phyloP scores from a whole-genome alignment of 2,888 invertebrate genomes.

The Malacosoma neustria region DNA sequence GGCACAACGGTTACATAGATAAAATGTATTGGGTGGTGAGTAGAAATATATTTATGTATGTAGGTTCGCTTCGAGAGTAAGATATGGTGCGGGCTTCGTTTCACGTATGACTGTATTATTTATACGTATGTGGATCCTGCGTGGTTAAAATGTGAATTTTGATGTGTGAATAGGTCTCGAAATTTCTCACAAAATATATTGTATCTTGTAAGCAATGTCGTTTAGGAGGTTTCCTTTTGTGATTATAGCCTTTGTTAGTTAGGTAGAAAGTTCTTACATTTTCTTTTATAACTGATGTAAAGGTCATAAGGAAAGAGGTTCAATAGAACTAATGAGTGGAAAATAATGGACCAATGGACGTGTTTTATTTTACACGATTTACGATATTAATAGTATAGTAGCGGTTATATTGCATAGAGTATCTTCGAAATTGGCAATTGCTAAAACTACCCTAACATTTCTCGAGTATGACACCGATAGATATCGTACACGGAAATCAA shows the following conservation, averaged over 20 bases:
- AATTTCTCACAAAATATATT: constrained; percentile 65
- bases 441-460: too few relatives aligned
- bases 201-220: constrained; percentile 43
- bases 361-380: constrained; percentile 69
- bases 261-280: constrained; percentile 3
- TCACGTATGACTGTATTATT: constrained; percentile 60
- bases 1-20: constrained; percentile 75
- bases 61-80: constrained; percentile 66
- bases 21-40: constrained; percentile 75
- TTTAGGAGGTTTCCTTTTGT: constrained; percentile 40
- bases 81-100: constrained; percentile 67
- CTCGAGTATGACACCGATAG: too few relatives aligned
- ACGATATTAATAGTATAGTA: too few relatives aligned
- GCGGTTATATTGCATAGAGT: too few relatives aligned
- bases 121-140: constrained; percentile 44
- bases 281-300: constrained; percentile 11
- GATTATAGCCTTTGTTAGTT: neutral
- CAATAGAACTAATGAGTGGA: constrained; percentile 58
- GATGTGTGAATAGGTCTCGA: constrained; percentile 47
- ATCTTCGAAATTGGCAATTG: too few relatives aligned
- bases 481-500: too few relatives aligned
- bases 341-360: constrained; percentile 53
- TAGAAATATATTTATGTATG: constrained; percentile 73
- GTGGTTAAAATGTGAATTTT: constrained; percentile 59
- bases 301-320: constrained; percentile 26